Evolutionary conservation across 2,888 invertebrate genomes (phyloP).

Genomic region (Chymomyza caudatula): DNA sequence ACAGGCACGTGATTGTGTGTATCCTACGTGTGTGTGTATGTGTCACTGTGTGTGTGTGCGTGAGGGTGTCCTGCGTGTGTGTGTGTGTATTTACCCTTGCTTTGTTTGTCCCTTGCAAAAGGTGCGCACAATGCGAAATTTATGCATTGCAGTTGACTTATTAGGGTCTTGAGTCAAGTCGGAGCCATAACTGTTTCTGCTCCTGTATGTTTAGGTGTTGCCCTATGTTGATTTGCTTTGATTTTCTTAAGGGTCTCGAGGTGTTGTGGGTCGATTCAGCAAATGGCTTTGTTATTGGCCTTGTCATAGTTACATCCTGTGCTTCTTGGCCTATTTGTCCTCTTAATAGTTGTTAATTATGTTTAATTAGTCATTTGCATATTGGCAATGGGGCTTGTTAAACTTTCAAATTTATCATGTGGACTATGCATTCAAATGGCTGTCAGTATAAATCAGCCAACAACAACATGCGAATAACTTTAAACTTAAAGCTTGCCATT

Average conservation of each 20-base stretch:
- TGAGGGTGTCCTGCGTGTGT: background rate
- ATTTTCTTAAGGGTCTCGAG: conserved; percentile 47
- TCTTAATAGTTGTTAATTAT: conserved; percentile 69
- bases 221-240: conserved; percentile 64
- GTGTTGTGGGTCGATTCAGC: conserved; percentile 21
- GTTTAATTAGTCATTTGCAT: conserved; percentile 66
- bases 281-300: conserved; percentile 14
- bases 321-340: background rate
- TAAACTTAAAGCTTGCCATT: background rate
- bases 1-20: background rate
- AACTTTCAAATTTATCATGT: background rate
- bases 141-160: conserved; percentile 73
- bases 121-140: conserved; percentile 42
- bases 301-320: background rate
- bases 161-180: conserved; percentile 58
- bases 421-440: background rate
- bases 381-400: background rate
- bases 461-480: background rate
- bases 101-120: conserved; percentile 3
- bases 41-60: background rate
- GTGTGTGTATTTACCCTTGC: background rate
- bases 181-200: background rate
- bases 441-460: no score
- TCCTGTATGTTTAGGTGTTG: conserved; percentile 6
- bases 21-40: background rate